Conservation (phyloP, 2,113 vertebrate species). For the Hemicordylus capensis region DNA sequence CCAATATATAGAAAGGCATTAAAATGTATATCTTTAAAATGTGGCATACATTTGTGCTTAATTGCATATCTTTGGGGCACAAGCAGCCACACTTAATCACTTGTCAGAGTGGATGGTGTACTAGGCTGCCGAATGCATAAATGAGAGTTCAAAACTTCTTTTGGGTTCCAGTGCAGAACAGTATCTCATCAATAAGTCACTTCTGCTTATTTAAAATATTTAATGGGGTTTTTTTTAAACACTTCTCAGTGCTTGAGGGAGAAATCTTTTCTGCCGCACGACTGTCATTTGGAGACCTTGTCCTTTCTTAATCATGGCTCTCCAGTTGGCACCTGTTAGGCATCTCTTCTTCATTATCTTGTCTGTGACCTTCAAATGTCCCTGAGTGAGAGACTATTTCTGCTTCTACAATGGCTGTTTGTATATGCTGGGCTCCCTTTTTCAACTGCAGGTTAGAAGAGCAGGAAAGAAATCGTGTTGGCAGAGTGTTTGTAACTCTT, state of each 20-base stretch:
- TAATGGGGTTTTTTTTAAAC: slow-evolving; percentile 47
- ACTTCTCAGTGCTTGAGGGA: slow-evolving; percentile 44
- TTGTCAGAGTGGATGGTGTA: slow-evolving; percentile 1
- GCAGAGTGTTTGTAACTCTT: slow-evolving; percentile 13
- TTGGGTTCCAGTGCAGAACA: slow-evolving; percentile 10
- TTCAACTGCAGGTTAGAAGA: background rate
- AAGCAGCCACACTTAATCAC: slow-evolving; percentile 59
- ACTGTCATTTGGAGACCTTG: slow-evolving; percentile 48
- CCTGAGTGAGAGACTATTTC: slow-evolving; percentile 22
- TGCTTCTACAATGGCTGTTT: slow-evolving; percentile 30
- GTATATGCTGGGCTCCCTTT: background rate
- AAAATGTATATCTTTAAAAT: slow-evolving; percentile 49
- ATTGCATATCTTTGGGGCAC: slow-evolving; percentile 48
- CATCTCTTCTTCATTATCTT: slow-evolving; percentile 55
- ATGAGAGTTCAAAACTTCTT: slow-evolving; percentile 51
- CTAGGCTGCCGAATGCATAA: slow-evolving; percentile 40
- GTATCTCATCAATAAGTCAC: slow-evolving; percentile 41
- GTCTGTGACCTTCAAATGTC: slow-evolving; percentile 54
- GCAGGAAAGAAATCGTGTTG: background rate
- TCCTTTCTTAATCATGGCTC: slow-evolving; percentile 59
- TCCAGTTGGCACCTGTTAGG: slow-evolving; percentile 38
- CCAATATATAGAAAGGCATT: slow-evolving; percentile 42
- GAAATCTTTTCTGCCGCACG: slow-evolving; percentile 55
- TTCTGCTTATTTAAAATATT: slow-evolving; percentile 63
- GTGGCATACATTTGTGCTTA: slow-evolving; percentile 50